These are phyloP conservation scores for Drosophila kepulauana DNA, from an alignment of 1,140 invertebrate genomes.

Conservation along the genomic window DNA sequence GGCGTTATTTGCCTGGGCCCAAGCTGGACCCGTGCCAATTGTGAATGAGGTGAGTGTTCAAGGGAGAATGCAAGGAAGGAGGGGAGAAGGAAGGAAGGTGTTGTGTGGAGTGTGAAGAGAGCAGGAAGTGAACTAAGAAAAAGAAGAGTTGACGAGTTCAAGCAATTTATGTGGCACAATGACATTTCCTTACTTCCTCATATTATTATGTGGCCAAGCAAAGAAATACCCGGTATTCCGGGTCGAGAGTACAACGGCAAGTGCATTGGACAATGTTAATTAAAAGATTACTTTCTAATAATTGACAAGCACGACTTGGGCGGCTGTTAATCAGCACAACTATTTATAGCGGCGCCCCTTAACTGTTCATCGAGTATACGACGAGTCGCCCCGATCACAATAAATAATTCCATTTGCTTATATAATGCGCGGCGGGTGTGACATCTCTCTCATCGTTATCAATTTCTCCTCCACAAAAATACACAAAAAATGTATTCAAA, in stretches of 20 bases:
- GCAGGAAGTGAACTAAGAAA: constrained; percentile 34
- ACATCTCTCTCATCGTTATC: constrained; percentile 35
- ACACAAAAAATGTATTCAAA: constrained; percentile 31
- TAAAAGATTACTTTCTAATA: constrained; percentile 57
- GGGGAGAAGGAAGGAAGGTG: background rate
- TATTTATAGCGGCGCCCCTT: constrained; percentile 41
- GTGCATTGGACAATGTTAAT: constrained; percentile 32
- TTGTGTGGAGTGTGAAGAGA: constrained; percentile 7
- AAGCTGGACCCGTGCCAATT: constrained; percentile 83
- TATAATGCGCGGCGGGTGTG: constrained; percentile 38
- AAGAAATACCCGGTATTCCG: background rate
- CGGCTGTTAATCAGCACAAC: constrained; percentile 52
- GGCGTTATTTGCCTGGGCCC: constrained; percentile 69
- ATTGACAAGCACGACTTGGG: constrained; percentile 48
- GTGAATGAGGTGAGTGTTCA: constrained; percentile 79
- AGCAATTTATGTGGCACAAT: constrained; percentile 59
- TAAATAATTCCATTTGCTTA: constrained; percentile 50
- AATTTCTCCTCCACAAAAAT: constrained; percentile 28
- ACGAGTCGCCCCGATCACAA: constrained; percentile 29
- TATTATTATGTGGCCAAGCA: background rate
- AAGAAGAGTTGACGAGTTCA: constrained; percentile 41
- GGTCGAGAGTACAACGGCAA: background rate
- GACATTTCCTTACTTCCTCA: constrained; percentile 1
- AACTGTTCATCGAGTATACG: constrained; percentile 35
- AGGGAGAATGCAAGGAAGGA: constrained; percentile 2